phyloP scores from a whole-genome alignment of 2,113 vertebrate genomes.

The Ondatra zibethicus region DNA sequence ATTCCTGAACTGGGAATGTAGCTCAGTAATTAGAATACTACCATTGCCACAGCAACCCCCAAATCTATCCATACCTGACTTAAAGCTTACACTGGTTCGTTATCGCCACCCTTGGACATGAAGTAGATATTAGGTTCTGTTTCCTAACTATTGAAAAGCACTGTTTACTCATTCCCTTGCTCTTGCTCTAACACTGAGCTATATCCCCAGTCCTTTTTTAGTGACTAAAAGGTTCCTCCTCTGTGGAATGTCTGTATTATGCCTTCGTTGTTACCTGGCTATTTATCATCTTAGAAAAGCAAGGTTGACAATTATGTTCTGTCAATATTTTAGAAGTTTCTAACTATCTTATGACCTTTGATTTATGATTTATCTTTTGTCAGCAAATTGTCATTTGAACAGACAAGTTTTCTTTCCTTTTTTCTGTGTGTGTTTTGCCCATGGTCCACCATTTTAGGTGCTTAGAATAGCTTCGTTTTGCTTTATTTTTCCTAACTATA shows the following conservation, averaged over 20 bases:
- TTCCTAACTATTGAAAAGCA: conserved; percentile 28
- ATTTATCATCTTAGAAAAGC: background rate
- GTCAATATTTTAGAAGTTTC: background rate
- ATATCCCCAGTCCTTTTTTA: background rate
- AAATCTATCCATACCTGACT: background rate
- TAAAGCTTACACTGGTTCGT: background rate
- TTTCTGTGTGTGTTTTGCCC: background rate
- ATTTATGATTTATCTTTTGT: background rate
- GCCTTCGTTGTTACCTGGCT: conserved; percentile 22
- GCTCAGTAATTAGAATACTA: background rate
- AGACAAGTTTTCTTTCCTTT: background rate
- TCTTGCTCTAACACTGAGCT: background rate
- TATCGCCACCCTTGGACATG: background rate
- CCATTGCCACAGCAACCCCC: background rate
- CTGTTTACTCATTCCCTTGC: background rate
- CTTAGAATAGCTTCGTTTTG: background rate
- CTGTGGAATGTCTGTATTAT: conserved; percentile 33
- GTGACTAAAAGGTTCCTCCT: background rate
- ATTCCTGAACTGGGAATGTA: background rate
- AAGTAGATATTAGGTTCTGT: background rate
- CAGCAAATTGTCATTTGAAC: background rate
- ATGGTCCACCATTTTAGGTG: background rate
- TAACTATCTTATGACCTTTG: background rate
- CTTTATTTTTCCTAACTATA: conserved; percentile 5
- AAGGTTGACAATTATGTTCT: background rate